Base-by-base conservation (phyloP, 2,888 invertebrate species). In the Agrochola lota region DNA sequence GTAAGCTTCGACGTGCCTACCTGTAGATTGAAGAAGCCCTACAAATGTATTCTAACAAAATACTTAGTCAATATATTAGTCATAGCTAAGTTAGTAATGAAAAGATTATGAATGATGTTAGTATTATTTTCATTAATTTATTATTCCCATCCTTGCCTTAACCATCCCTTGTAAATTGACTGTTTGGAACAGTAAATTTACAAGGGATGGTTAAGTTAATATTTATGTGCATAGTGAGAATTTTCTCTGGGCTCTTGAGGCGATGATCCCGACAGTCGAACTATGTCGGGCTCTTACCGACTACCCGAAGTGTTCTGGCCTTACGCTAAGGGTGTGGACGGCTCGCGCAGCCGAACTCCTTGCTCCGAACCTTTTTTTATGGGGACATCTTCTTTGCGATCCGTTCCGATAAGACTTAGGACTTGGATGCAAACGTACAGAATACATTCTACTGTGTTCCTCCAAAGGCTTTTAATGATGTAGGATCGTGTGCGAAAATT, bases 1-100 rank as follows among this genome's bases (percentile, higher is more conserved):
- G 74, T 82, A 85, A 84, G 88, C 86, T 87, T 83, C 72, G 46
- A 64, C 43, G 66, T 62, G 35, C 12, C 15, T 43, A 80, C 55
- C 55, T 73, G 70, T 76, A 72, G 67, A 78, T 71, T 69, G n/a
- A 26, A 67, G 84, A 84, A 84, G 72, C 85, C 83, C 0, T 49
- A 82, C 67, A 60, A 30, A 17, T 7, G 8, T 35, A 43, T n/a
- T 40, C 23, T 46, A 20, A 23, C 40, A 17, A 60, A 59, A 70
- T 52, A 55, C 46, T 20, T 63, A 46, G 9, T 60, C 15, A 26
- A 63, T 64, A 43, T 46, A 77, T 68, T 68, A 68, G 57, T 77
- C 71, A 62, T 82, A 43, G 40, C 9, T 40, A 6, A 26, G 35
- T 52, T n/a, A 6, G 35, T 35, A 40, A 63, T 11, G 4, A 2